Evolutionary conservation across 2,797 vertebrate species (phyloP).

Genomic region (Vespertilio murinus): DNA sequence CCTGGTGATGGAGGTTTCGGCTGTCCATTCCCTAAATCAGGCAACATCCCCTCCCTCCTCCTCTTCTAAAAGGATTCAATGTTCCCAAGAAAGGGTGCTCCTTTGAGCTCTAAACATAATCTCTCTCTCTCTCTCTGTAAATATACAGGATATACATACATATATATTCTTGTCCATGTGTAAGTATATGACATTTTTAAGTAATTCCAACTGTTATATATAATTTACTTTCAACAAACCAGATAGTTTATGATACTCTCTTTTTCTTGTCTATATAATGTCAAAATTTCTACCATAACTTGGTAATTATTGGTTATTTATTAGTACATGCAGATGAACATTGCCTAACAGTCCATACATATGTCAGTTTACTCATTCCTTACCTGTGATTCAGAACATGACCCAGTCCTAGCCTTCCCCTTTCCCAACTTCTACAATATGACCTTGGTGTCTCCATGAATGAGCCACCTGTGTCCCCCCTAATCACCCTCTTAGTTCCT

Average conservation of each 20-base stretch:
- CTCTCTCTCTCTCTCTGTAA: background rate
- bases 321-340: background rate
- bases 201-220: background rate
- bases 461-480: background rate
- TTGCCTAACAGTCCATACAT: background rate
- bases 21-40: background rate
- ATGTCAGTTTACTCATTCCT: background rate
- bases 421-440: background rate
- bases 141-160: background rate
- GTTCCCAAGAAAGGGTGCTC: background rate
- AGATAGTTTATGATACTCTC: background rate
- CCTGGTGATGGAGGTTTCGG: background rate
- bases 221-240: background rate
- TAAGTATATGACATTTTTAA: background rate
- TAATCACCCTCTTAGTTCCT: background rate
- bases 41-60: background rate
- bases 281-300: background rate
- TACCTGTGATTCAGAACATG: background rate
- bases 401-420: background rate
- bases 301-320: background rate
- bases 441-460: background rate
- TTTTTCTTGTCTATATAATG: background rate
- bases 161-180: background rate
- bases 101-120: background rate
- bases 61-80: background rate